Evolutionary conservation across 2,888 invertebrate genomes (phyloP).

Genomic region (Lottia gigantea): DNA sequence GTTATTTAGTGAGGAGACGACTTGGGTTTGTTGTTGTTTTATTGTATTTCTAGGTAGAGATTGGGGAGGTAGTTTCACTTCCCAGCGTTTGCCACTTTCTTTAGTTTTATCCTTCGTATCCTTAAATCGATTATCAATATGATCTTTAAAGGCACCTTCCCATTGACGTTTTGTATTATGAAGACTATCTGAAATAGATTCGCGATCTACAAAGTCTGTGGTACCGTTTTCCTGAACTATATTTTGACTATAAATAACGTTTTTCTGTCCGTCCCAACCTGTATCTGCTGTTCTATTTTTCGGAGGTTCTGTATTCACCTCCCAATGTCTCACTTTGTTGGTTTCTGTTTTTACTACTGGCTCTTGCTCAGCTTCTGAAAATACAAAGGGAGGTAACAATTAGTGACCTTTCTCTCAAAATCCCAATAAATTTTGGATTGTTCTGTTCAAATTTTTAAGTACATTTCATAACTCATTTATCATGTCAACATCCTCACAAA

Average conservation of each 20-base stretch:
- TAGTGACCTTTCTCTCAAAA: too few relatives aligned
- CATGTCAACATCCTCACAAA: too few relatives aligned
- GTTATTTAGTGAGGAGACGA: slow-evolving; percentile 26
- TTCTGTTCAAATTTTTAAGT: too few relatives aligned
- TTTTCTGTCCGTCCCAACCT: not conserved
- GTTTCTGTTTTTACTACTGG: not conserved
- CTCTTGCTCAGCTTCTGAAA: not conserved
- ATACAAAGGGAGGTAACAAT: not conserved
- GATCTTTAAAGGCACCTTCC: slow-evolving; percentile 37
- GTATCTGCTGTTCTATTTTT: not conserved
- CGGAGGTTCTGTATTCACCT: not conserved
- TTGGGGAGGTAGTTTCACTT: slow-evolving; percentile 46
- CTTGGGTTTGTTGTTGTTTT: slow-evolving; percentile 29
- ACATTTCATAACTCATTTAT: too few relatives aligned
- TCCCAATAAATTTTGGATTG: too few relatives aligned
- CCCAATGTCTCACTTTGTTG: not conserved
- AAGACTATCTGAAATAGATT: slow-evolving; percentile 55
- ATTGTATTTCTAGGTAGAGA: slow-evolving; percentile 17
- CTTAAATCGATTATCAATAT: slow-evolving; percentile 14
- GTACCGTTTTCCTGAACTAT: slow-evolving; percentile 50
- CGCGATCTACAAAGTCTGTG: slow-evolving; percentile 51
- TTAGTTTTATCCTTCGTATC: not conserved
- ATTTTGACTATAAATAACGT: slow-evolving; percentile 52
- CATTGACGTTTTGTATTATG: slow-evolving; percentile 53
- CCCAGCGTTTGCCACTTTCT: slow-evolving; percentile 46